Percentiles rank a stretch among this genome's conserved stretches.
phyloP scores from a whole-genome alignment of 2,888 invertebrate genomes.

The Cheilosia soror region DNA sequence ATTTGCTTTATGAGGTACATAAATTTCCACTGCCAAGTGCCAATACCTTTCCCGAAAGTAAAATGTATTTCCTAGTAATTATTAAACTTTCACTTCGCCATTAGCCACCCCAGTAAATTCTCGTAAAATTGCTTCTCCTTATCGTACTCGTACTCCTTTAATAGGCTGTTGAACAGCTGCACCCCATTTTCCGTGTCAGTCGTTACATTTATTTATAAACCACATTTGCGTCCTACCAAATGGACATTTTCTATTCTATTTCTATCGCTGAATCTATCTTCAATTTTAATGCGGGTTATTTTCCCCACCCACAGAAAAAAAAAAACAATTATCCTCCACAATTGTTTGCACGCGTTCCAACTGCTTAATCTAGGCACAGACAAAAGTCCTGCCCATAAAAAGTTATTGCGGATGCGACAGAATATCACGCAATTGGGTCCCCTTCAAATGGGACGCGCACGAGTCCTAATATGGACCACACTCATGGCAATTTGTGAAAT shows the following conservation, averaged over 20 bases:
- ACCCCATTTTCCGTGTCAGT: conserved; percentile 31
- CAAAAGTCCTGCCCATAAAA: conserved; percentile 33
- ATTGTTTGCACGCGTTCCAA: conserved; percentile 47
- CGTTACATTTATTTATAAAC: conserved; percentile 41
- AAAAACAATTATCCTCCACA: conserved; percentile 57
- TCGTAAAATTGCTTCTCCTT: conserved; percentile 10
- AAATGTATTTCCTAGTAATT: background rate
- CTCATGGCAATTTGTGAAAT: conserved; percentile 52
- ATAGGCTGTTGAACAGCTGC: conserved; percentile 45
- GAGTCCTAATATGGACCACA: conserved; percentile 31
- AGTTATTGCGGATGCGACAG: conserved; percentile 43
- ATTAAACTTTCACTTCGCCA: background rate
- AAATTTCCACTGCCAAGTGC: too few species aligned
- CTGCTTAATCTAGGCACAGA: conserved; percentile 42
- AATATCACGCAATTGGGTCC: conserved; percentile 26
- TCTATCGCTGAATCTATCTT: conserved; percentile 17
- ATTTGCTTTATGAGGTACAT: too few species aligned
- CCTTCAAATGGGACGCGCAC: conserved; percentile 23
- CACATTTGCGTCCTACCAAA: background rate
- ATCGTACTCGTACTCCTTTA: conserved; percentile 2
- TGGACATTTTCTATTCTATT: conserved; percentile 27
- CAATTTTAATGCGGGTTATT: conserved; percentile 19
- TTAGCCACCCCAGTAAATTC: background rate
- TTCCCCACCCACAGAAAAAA: conserved; percentile 4
- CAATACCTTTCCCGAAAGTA: too few species aligned